Percentiles rank a stretch among this genome's conserved stretches.
These are phyloP conservation scores for Campylomormyrus tamandua DNA, from an alignment of 2,113 vertebrate species.

Conservation along the genomic window DNA sequence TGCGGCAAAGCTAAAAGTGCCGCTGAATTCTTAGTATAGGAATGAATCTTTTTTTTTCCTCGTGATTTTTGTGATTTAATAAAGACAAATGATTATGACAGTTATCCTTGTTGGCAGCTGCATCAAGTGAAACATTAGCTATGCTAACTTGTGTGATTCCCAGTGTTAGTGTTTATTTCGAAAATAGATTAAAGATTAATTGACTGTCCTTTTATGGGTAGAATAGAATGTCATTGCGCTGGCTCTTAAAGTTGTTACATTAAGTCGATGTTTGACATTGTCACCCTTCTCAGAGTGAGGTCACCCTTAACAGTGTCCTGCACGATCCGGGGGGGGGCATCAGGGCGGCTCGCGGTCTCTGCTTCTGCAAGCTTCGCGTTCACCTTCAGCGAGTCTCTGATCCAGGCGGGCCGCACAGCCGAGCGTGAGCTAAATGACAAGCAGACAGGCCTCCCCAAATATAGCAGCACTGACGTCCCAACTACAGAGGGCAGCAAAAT, in stretches of 20 bases:
- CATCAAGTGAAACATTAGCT: background rate
- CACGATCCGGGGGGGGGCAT: background rate
- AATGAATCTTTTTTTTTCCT: background rate
- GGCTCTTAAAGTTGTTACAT: background rate
- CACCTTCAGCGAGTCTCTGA: constrained; percentile 49
- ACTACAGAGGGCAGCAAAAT: constrained; percentile 63
- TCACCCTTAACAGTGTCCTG: background rate
- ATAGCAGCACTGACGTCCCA: constrained; percentile 57
- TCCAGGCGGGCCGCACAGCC: constrained; percentile 59
- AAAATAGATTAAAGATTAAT: background rate
- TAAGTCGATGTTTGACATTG: background rate
- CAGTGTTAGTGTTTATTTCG: background rate
- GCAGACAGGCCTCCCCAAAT: constrained; percentile 73
- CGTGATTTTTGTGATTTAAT: background rate
- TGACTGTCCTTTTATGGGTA: background rate
- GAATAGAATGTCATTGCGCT: background rate
- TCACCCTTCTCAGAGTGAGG: background rate
- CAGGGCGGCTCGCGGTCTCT: background rate
- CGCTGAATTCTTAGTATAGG: background rate
- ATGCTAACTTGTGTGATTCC: background rate
- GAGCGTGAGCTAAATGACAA: constrained; percentile 71
- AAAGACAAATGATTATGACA: background rate
- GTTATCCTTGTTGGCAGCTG: background rate
- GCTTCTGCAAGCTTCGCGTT: background rate
- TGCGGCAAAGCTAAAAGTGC: background rate